These are phyloP conservation scores for Drosophila colorata DNA, from an alignment of 2,888 invertebrate species.

Conservation along the genomic window DNA sequence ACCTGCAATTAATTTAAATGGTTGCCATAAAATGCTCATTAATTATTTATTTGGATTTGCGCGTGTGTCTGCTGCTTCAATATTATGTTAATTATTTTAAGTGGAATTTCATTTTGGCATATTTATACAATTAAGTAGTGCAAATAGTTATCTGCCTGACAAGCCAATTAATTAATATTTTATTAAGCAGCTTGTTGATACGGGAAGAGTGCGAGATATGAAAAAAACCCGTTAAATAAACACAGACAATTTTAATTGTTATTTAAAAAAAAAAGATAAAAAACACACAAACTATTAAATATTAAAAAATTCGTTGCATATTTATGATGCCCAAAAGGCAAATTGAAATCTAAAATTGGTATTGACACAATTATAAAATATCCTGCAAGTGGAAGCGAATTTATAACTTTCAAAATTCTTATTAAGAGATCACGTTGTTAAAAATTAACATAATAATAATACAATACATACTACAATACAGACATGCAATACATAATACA, in stretches of 20 bases:
- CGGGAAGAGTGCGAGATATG: not conserved
- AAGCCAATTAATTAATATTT: constrained; percentile 20
- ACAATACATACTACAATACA: too few species aligned
- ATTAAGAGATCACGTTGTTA: too few species aligned
- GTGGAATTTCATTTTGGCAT: constrained; percentile 11
- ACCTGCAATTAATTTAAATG: constrained; percentile 64
- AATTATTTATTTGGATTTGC: constrained; percentile 53
- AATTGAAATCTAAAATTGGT: not conserved
- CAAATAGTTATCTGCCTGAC: constrained; percentile 8
- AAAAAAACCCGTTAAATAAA: too few species aligned
- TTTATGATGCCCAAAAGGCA: too few species aligned
- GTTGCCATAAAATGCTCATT: constrained; percentile 56
- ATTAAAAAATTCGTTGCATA: not conserved
- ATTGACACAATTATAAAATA: not conserved
- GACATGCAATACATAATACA: too few species aligned
- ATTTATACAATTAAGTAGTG: constrained; percentile 18
- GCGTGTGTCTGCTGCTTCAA: constrained; percentile 12
- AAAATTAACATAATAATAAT: too few species aligned
- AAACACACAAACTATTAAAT: too few species aligned
- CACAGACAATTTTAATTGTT: not conserved
- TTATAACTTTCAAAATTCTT: too few species aligned
- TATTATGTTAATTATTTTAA: constrained; percentile 29
- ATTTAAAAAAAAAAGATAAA: too few species aligned
- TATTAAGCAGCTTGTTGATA: not conserved
- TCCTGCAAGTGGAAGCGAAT: not conserved